Base-by-base conservation (phyloP, 2,888 invertebrate genomes). In the Aleiodes testaceus region DNA sequence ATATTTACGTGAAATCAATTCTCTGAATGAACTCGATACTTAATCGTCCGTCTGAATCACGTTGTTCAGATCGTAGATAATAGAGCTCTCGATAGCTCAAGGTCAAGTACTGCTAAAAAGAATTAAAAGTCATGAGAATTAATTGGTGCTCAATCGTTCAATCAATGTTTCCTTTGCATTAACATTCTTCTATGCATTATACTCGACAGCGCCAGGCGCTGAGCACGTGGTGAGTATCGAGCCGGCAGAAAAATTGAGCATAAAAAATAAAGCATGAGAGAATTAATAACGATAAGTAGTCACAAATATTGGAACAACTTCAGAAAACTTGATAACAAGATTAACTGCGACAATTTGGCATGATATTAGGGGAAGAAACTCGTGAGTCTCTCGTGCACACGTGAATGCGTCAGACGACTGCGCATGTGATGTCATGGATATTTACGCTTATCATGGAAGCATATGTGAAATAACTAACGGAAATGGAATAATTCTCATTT, bases 141-240 rank as follows among this genome's bases (percentile, higher is more conserved):
- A 36, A 36, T 36, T 36, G 36, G 11, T 36, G 9, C 9, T 36
- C 36, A 36, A 36, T 36, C 36, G 9, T 36, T 6, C 36, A 1
- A 36, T 36, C 36, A 36, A 11, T 36, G 36, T 36, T 36, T 36
- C 11, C 36, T 6, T 36, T 9, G 2, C 36, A 3, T 36, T 6
- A 26, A 3, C 36, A 9, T 36, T 36, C 36, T 11, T 36, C 9
- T 36, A 36, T 2, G 9, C 5, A 50, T 50, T 16, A 16, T 3
- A 18, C 12, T 66, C 73, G 67, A 59, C 52, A 66, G 44, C 67
- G 75, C 67, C 80, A 82, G 78, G 66, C 80, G 79, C 64, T 70
- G 74, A 81, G 81, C 84, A 84, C 84, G 84, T 84, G 84, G 80
- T 70, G 70, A 72, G 22, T 66, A 5, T 26, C n/a, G 75, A 63